phyloP scores from a whole-genome alignment of 2,888 invertebrate species.

The Troides aeacus region DNA sequence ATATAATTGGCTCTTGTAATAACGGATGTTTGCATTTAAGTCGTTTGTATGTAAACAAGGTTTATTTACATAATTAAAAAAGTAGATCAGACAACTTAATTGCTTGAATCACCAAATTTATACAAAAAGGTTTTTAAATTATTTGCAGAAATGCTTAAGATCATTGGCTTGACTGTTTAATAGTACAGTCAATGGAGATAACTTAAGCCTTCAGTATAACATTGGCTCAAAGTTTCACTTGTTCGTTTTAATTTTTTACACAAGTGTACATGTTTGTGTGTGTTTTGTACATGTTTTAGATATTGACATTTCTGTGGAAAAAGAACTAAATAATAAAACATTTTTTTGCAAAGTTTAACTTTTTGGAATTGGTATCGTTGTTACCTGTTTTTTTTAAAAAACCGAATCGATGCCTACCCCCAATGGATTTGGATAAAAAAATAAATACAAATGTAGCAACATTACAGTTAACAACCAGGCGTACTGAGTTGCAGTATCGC shows the following conservation, averaged over 20 bases:
- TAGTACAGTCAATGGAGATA: neutral
- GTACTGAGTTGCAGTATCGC: conserved; percentile 46
- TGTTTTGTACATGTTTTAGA: too few species aligned
- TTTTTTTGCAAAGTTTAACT: too few species aligned
- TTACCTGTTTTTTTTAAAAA: neutral
- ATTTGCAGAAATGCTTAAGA: conserved; percentile 16
- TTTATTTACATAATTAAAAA: conserved; percentile 16
- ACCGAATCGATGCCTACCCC: neutral
- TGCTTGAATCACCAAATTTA: conserved; percentile 15
- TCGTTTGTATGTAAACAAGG: conserved; percentile 16
- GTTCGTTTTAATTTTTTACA: too few species aligned
- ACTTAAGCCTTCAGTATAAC: too few species aligned
- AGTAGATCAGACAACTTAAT: conserved; percentile 6
- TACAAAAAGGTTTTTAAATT: conserved; percentile 18
- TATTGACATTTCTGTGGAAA: too few species aligned
- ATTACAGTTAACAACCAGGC: conserved; percentile 25
- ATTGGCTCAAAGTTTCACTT: too few species aligned
- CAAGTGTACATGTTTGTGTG: too few species aligned
- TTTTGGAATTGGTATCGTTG: too few species aligned
- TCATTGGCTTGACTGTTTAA: conserved; percentile 5
- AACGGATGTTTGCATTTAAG: conserved; percentile 23
- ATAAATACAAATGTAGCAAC: neutral
- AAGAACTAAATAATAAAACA: too few species aligned
- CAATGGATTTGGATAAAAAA: neutral
- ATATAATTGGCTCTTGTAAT: neutral